Evolutionary conservation across 2,113 vertebrate genomes (phyloP).

Genomic region (Labeo catla): DNA sequence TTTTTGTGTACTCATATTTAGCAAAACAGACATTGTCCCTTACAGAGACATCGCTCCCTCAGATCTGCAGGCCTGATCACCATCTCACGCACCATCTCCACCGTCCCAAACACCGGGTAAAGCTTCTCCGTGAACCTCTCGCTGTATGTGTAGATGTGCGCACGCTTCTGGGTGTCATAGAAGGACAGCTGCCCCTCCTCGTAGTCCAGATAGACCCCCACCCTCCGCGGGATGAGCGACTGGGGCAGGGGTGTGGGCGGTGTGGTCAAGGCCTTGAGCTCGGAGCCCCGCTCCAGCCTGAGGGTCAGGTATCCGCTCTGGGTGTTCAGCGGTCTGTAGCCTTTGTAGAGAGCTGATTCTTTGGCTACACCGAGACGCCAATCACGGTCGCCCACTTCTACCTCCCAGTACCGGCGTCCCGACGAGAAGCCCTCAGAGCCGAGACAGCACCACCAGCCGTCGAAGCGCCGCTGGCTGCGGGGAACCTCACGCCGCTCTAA

Average conservation of each 20-base stretch:
- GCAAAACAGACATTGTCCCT: constrained; percentile 76
- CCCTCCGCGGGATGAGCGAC: constrained; percentile 63
- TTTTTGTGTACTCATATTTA: constrained; percentile 41
- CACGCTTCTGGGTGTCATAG: constrained; percentile 74
- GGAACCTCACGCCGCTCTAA: constrained; percentile 69
- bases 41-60: constrained; percentile 73
- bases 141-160: constrained; percentile 77
- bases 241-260: constrained; percentile 65
- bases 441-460: constrained; percentile 75
- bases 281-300: constrained; percentile 74
- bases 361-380: constrained; percentile 88
- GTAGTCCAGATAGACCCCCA: constrained; percentile 78
- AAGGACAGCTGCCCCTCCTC: constrained; percentile 80
- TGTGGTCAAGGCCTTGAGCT: constrained; percentile 75
- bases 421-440: constrained; percentile 67
- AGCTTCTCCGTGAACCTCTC: constrained; percentile 75
- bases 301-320: constrained; percentile 75
- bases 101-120: constrained; percentile 76
- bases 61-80: constrained; percentile 65
- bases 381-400: constrained; percentile 81
- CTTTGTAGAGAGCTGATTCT: constrained; percentile 80
- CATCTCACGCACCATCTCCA: constrained; percentile 75
- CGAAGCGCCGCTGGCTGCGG: constrained; percentile 63
- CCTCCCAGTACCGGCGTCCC: constrained; percentile 83
- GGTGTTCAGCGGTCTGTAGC: constrained; percentile 73